Percentiles rank a stretch among this genome's conserved stretches.
Evolutionary conservation across 1,140 invertebrate species (phyloP).

Genomic region (Eriocheir sinensis): DNA sequence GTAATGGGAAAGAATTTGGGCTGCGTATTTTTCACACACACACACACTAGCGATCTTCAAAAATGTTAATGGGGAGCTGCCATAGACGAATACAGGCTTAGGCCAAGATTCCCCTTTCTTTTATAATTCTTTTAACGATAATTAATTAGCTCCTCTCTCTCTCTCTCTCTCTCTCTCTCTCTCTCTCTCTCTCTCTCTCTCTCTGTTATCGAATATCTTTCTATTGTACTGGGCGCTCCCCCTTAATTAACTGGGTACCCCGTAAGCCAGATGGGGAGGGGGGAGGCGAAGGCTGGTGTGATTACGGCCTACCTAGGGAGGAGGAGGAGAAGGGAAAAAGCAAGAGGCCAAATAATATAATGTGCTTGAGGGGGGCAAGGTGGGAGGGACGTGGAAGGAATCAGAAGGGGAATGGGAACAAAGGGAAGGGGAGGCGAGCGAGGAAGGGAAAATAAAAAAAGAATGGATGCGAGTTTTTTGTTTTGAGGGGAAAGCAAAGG

Average conservation of each 20-base stretch:
- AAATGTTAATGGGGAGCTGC: no score
- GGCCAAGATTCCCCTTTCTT: no score
- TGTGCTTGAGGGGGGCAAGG: not conserved
- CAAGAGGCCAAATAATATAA: not conserved
- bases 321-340: not conserved
- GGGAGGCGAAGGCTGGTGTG: not conserved
- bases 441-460: no score
- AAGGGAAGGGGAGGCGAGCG: not conserved
- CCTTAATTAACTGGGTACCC: constrained; percentile 7
- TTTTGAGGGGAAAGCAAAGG: no score
- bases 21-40: no score
- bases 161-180: constrained; percentile 4
- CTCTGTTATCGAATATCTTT: constrained; percentile 2
- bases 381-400: not conserved
- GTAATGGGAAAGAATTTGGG: no score
- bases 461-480: no score
- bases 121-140: no score
- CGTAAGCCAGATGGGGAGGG: not conserved
- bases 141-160: no score
- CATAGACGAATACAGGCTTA: not conserved
- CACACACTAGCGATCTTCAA: no score
- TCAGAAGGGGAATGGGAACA: not conserved
- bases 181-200: constrained; percentile 20
- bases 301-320: not conserved
- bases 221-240: not conserved